Percentiles rank a stretch among this genome's conserved stretches.
These are phyloP conservation scores for Coelinius sp. DNA, from an alignment of 2,888 invertebrate genomes.

Conservation along the genomic window DNA sequence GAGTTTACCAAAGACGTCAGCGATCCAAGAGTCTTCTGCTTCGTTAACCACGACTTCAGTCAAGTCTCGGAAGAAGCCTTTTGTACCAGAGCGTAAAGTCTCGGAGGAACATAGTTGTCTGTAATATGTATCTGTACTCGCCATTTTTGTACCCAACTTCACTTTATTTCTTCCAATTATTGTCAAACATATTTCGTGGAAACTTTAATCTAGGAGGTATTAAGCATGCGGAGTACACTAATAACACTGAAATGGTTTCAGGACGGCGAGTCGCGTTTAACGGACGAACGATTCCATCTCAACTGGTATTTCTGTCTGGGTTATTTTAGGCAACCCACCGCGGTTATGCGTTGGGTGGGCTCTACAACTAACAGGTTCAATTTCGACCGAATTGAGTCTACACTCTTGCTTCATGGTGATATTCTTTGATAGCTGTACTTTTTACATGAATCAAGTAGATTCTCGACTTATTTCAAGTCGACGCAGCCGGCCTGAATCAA, in stretches of 20 bases:
- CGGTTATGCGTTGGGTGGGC: neutral
- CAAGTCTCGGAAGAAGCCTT: conserved; percentile 83
- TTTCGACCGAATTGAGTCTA: too few species aligned
- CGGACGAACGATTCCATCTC: neutral
- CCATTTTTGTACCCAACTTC: conserved; percentile 44
- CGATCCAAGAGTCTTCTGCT: conserved; percentile 76
- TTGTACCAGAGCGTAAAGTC: conserved; percentile 81
- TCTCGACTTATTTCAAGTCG: too few species aligned
- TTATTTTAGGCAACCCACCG: conserved; percentile 16
- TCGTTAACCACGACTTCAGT: conserved; percentile 75
- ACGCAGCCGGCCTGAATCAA: too few species aligned
- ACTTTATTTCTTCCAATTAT: neutral
- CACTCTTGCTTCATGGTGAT: too few species aligned
- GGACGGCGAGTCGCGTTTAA: neutral
- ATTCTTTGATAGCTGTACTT: too few species aligned
- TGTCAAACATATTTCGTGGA: too few species aligned
- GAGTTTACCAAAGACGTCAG: conserved; percentile 74
- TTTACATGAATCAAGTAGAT: too few species aligned
- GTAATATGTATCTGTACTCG: conserved; percentile 68
- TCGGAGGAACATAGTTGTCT: conserved; percentile 80
- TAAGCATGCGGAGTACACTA: neutral
- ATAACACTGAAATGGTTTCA: neutral
- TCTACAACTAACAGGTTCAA: too few species aligned
- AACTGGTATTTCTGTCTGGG: conserved; percentile 31
- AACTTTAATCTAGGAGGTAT: too few species aligned